phyloP scores from a whole-genome alignment of 2,888 invertebrate genomes.

The Odiellus spinosus region DNA sequence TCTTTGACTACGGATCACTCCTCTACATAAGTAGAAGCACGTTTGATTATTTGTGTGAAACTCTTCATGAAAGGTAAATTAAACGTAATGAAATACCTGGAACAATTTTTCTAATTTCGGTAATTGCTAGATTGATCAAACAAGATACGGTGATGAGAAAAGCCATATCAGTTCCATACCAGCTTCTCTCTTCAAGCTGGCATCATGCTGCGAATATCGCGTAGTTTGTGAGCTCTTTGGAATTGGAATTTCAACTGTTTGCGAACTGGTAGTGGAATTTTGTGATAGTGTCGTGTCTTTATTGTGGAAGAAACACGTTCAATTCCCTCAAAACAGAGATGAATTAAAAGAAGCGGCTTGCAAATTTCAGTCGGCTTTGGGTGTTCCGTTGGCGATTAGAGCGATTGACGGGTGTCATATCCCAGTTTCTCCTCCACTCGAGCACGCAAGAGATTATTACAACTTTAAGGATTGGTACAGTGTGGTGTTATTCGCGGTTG shows the following conservation, averaged over 20 bases:
- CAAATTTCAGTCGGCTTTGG: not conserved
- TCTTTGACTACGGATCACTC: too few species aligned
- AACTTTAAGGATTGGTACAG: not conserved
- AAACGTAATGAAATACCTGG: too few species aligned
- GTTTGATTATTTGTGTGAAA: too few species aligned
- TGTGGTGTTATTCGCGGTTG: too few species aligned
- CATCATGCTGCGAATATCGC: too few species aligned
- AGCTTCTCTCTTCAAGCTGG: too few species aligned
- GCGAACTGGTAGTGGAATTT: not conserved
- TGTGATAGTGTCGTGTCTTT: not conserved
- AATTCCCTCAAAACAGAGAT: not conserved
- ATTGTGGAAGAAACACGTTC: not conserved
- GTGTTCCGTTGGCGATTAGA: not conserved
- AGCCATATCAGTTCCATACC: too few species aligned
- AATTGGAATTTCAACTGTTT: slow-evolving; percentile 1
- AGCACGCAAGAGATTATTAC: not conserved
- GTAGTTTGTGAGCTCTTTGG: slow-evolving; percentile 6
- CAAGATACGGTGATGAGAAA: too few species aligned
- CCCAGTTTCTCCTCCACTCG: not conserved
- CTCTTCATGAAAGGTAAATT: too few species aligned
- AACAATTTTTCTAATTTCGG: too few species aligned
- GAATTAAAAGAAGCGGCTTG: not conserved
- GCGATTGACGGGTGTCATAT: not conserved
- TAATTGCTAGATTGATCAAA: too few species aligned
- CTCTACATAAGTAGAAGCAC: too few species aligned